phyloP scores from a whole-genome alignment of 2,888 invertebrate genomes.

The Chalcis sispes region DNA sequence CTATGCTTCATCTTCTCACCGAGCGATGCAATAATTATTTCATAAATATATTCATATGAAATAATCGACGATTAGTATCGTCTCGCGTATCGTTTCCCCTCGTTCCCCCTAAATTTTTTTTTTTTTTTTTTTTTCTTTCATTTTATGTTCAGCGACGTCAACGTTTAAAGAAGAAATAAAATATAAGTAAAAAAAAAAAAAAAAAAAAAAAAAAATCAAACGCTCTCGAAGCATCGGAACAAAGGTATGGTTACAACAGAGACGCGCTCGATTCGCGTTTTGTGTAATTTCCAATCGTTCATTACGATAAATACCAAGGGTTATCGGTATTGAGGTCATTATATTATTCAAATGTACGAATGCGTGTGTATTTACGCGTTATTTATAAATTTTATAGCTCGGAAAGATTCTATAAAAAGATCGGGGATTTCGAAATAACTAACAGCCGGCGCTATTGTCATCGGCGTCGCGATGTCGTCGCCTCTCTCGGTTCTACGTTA shows the following conservation, averaged over 20 bases:
- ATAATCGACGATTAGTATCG: background rate
- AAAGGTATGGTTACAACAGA: background rate
- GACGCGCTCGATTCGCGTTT: background rate
- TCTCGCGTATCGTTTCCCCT: background rate
- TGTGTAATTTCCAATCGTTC: background rate
- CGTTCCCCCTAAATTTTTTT: background rate
- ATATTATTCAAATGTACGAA: background rate
- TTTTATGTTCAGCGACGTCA: background rate
- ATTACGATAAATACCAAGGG: background rate
- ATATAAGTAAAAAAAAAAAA: background rate
- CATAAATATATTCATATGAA: slow-evolving; percentile 31
- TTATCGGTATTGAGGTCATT: slow-evolving; percentile 5
- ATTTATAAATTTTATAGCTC: slow-evolving; percentile 21
- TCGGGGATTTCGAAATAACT: background rate
- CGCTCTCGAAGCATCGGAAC: background rate
- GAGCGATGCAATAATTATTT: background rate
- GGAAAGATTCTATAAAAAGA: slow-evolving; percentile 15
- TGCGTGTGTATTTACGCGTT: background rate
- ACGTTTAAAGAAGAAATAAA: no score
- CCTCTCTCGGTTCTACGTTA: no score
- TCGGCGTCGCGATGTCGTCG: slow-evolving; percentile 13
- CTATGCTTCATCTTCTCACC: no score
- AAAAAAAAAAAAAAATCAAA: background rate
- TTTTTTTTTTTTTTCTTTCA: background rate
- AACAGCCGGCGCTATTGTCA: background rate